These are phyloP conservation scores for Coryphaenoides rupestris DNA, from an alignment of 2,113 vertebrate species.

Conservation along the genomic window DNA sequence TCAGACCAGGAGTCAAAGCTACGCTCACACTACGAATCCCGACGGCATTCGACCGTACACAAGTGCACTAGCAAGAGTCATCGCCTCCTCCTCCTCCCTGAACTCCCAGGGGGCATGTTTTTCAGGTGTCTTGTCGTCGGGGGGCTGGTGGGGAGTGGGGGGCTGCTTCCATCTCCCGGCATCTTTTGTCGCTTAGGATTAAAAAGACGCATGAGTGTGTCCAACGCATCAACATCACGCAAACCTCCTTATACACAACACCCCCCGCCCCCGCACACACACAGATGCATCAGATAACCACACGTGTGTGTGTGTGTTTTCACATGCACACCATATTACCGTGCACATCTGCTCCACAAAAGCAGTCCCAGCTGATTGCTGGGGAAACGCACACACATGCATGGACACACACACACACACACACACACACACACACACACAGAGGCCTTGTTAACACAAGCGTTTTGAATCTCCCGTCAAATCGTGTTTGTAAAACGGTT, in stretches of 20 bases:
- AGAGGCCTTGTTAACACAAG: too few species aligned
- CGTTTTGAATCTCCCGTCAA: too few species aligned
- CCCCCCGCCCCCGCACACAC: conserved; percentile 16
- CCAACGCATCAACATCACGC: conserved; percentile 43
- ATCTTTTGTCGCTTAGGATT: conserved; percentile 55
- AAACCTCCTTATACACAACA: conserved; percentile 42
- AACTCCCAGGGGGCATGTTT: too few species aligned
- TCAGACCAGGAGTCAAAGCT: too few species aligned
- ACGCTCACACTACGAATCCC: too few species aligned
- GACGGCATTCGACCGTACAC: too few species aligned
- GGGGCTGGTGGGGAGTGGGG: too few species aligned
- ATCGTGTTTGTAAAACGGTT: too few species aligned
- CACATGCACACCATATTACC: background rate
- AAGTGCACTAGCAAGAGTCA: too few species aligned
- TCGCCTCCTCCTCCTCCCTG: too few species aligned
- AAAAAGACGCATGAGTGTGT: conserved; percentile 58
- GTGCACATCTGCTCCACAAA: conserved; percentile 12
- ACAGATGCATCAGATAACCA: conserved; percentile 28
- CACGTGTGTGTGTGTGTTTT: conserved; percentile 13
- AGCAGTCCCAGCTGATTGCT: conserved; percentile 11
- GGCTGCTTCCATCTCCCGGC: conserved; percentile 43
- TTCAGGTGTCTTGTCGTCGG: too few species aligned
- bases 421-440: background rate
- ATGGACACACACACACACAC: background rate
- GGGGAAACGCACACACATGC: background rate